These are phyloP conservation scores for Anhinga anhinga DNA, from an alignment of 2,113 vertebrate genomes.

Conservation along the genomic window DNA sequence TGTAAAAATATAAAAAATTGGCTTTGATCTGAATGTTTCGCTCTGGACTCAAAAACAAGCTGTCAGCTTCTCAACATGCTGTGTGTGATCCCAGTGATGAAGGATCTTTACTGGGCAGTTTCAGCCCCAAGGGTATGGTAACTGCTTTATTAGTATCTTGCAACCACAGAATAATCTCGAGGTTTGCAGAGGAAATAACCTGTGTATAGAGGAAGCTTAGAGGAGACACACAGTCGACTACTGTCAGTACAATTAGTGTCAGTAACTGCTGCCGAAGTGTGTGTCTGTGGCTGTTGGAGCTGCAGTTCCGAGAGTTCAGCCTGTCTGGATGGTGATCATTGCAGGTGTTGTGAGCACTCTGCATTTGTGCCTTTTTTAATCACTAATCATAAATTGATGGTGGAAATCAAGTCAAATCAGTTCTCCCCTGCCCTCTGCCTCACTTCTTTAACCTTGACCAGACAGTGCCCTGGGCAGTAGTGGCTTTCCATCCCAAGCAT, in stretches of 20 bases:
- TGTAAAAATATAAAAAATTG: neutral
- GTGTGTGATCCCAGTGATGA: neutral
- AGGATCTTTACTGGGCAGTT: neutral
- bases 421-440: neutral
- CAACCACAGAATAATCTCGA: neutral
- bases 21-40: neutral
- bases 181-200: neutral
- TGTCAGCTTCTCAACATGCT: neutral
- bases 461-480: neutral
- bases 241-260: neutral
- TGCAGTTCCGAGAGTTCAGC: neutral
- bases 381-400: neutral
- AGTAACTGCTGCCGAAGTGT: fast-evolving
- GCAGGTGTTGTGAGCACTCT: neutral
- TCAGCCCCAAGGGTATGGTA: neutral
- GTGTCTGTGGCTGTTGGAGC: neutral
- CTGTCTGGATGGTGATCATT: neutral
- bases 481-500: neutral
- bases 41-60: neutral
- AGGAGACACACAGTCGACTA: fast-evolving
- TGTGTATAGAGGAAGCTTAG: neutral
- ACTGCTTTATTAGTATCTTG: neutral
- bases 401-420: neutral
- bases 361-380: neutral
- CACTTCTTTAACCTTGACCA: neutral